phyloP scores from a whole-genome alignment of 2,888 invertebrate genomes.

The Habrosyne pyritoides region DNA sequence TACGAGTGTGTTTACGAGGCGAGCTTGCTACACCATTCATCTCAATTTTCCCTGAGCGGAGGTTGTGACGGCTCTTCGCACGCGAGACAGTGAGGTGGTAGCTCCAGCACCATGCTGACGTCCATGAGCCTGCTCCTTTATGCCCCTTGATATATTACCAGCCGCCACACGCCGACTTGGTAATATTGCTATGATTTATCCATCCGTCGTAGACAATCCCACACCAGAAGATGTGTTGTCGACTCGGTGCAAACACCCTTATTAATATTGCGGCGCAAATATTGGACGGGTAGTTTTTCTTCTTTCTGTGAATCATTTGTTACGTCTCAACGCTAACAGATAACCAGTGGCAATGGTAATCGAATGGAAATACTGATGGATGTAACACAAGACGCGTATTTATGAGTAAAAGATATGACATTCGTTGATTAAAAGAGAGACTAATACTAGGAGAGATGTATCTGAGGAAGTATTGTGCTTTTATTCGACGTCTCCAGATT shows the following conservation, averaged over 20 bases:
- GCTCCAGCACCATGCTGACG: slow-evolving; percentile 33
- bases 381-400: slow-evolving; percentile 20
- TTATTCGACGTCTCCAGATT: slow-evolving; percentile 78
- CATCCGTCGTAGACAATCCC: slow-evolving; percentile 55
- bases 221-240: slow-evolving; percentile 57
- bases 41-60: slow-evolving; percentile 39
- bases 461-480: slow-evolving; percentile 69
- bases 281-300: slow-evolving; percentile 58
- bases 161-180: slow-evolving; percentile 61
- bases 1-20: slow-evolving; percentile 14
- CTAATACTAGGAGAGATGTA: slow-evolving; percentile 64
- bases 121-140: slow-evolving; percentile 52
- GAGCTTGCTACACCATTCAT: slow-evolving; percentile 42
- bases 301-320: slow-evolving; percentile 43
- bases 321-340: slow-evolving; percentile 26
- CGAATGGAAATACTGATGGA: slow-evolving; percentile 15
- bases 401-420: slow-evolving; percentile 39
- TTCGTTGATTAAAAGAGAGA: slow-evolving; percentile 66
- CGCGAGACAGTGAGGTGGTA: slow-evolving; percentile 36
- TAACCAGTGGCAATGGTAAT: slow-evolving; percentile 27
- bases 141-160: slow-evolving; percentile 67
- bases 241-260: slow-evolving; percentile 42
- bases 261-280: slow-evolving; percentile 59
- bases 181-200: slow-evolving; percentile 72
- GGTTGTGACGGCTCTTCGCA: slow-evolving; percentile 39